Conservation (phyloP, 2,797 vertebrate genomes). For the Micrastur ruficollis region DNA sequence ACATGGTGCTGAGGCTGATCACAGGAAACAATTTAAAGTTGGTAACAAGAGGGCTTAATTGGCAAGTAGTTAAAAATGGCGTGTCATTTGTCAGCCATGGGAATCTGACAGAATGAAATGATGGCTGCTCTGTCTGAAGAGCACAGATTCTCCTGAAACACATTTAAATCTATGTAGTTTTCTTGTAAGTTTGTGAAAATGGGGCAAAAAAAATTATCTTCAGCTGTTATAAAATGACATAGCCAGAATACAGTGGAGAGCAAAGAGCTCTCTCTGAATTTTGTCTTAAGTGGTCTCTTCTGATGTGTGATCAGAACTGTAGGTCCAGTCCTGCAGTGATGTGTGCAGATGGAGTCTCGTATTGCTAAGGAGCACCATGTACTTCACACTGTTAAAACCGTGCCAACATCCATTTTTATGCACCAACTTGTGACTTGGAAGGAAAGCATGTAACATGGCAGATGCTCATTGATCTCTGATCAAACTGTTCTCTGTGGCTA, state of each 20-base stretch:
- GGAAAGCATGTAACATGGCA: not conserved
- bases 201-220: not conserved
- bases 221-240: not conserved
- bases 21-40: not conserved
- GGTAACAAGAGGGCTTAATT: not conserved
- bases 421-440: not conserved
- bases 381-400: not conserved
- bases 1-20: rapidly evolving
- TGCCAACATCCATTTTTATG: not conserved
- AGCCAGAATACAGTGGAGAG: not conserved
- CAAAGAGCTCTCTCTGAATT: not conserved
- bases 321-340: not conserved
- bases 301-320: not conserved
- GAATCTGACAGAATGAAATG: not conserved
- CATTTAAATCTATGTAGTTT: not conserved
- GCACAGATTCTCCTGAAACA: not conserved
- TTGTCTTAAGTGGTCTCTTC: not conserved
- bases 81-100: not conserved
- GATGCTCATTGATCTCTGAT: not conserved
- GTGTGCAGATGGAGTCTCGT: not conserved
- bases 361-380: not conserved
- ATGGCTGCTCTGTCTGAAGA: not conserved
- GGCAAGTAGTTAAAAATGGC: not conserved
- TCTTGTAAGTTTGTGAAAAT: not conserved
- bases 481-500: not conserved